Percentiles rank a stretch among this genome's conserved stretches.
Conservation (phyloP, 2,797 vertebrate species). For the Antrozous pallidus region DNA sequence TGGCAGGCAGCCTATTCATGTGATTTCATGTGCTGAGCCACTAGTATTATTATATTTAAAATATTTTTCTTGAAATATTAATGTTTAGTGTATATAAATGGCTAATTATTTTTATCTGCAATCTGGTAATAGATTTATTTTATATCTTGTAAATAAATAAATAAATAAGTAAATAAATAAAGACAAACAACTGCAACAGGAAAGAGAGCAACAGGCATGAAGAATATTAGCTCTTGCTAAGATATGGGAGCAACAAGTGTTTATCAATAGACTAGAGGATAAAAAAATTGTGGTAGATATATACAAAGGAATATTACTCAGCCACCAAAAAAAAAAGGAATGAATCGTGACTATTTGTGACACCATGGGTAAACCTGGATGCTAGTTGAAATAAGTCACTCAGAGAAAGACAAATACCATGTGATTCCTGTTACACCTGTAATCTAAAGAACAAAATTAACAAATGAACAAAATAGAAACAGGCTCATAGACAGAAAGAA, state of each 20-base stretch:
- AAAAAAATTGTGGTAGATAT: not conserved
- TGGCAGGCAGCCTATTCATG: too few relatives aligned
- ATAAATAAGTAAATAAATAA: not conserved
- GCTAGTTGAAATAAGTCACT: not conserved
- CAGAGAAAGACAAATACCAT: not conserved
- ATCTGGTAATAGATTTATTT: too few relatives aligned
- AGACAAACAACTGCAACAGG: not conserved
- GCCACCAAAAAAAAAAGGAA: not conserved
- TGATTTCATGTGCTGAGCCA: too few relatives aligned
- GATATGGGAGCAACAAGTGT: not conserved
- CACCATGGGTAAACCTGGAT: not conserved
- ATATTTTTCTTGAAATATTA: too few relatives aligned
- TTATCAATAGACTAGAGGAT: not conserved
- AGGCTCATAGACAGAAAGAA: not conserved
- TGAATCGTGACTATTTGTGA: not conserved
- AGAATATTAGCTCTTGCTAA: not conserved
- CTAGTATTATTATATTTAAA: too few relatives aligned
- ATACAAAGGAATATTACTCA: not conserved
- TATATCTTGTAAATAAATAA: too few relatives aligned
- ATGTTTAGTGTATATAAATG: too few relatives aligned
- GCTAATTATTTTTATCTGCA: too few relatives aligned
- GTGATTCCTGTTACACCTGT: not conserved
- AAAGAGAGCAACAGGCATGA: not conserved
- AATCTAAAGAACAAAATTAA: not conserved
- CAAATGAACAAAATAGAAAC: not conserved